Evolutionary conservation across 2,113 vertebrate species (phyloP).

Genomic region (Mustela lutreola): DNA sequence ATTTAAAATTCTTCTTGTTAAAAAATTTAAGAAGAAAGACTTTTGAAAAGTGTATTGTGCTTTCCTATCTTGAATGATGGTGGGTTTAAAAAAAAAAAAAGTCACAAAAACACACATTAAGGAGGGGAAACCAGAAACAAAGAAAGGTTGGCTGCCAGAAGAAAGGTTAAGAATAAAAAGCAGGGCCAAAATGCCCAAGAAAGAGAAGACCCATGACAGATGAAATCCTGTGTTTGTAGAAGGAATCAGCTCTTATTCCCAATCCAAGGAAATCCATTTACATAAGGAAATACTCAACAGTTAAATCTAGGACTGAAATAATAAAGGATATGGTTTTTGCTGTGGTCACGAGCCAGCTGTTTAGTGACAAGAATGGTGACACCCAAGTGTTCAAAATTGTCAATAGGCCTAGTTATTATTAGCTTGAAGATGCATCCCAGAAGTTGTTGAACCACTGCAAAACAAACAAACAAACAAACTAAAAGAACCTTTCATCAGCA

Average conservation of each 20-base stretch:
- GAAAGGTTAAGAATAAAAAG: constrained; percentile 62
- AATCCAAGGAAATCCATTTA: constrained; percentile 85
- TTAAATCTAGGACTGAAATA: constrained; percentile 90
- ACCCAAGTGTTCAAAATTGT: constrained; percentile 91
- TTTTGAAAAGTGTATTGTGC: neutral
- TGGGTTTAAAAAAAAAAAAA: constrained; percentile 83
- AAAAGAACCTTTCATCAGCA: constrained; percentile 89
- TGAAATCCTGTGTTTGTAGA: constrained; percentile 90
- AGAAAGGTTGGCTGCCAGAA: neutral
- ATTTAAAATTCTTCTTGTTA: neutral
- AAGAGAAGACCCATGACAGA: constrained; percentile 88
- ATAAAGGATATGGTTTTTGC: constrained; percentile 84
- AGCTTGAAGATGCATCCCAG: constrained; percentile 91
- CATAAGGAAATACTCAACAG: neutral
- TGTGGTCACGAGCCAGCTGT: constrained; percentile 89
- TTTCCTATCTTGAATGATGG: constrained; percentile 86
- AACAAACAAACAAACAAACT: constrained; percentile 20
- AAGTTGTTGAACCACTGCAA: constrained; percentile 91
- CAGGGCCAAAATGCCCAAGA: constrained; percentile 81
- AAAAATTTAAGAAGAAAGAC: neutral
- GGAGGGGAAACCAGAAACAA: constrained; percentile 77
- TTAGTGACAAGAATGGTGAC: constrained; percentile 93
- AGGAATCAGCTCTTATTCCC: constrained; percentile 90
- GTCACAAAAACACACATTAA: constrained; percentile 45
- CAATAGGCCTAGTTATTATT: constrained; percentile 93